Base-by-base conservation (phyloP, 1,140 invertebrate species). In the Panulirus ornatus region DNA sequence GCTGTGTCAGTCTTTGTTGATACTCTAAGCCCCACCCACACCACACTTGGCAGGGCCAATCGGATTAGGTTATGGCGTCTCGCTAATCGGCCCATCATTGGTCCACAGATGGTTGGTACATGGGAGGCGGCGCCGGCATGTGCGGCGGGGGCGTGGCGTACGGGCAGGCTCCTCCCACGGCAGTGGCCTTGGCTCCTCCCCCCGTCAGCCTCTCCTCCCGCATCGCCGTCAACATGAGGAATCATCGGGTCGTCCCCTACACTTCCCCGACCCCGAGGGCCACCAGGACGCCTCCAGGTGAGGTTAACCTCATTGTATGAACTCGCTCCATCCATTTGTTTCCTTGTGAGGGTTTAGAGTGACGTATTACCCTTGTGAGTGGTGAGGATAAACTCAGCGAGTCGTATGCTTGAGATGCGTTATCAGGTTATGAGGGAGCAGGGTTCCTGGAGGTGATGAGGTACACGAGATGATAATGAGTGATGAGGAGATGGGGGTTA, bases 251-350 rank as follows among this genome's bases (percentile, higher is more conserved):
- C 5, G 76, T 88, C 6, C 86, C 86, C 38, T 88, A 88, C 76
- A 88, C 86, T 19, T 88, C 86, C 38, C 86, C 86, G 14, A 88
- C 75, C 51, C 86, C 86, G 38, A 63, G 86, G 38, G n/a, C 86
- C 2, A 22, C 86, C 58, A 88, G 75, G 30, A 88, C 86, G 0
- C 86, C 86, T 1, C 86, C 86, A 51, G 75, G 86, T 88, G 76
- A 78, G 73, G 27, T 11, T 36, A 42, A 34, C 5, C 8, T 76
- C 73, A 76, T 14, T 76, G 63, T 8, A 73, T 22, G 16, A 51
- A 22, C 9, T 42, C 14, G 14, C 30, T 36, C 54, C 14, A 30
- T 16, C 0, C 27, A n/a, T 36, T 58, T 63, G 16, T 34, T 58
- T 11, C 19, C n/a, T 0, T 1, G 22, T 82, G 19, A 40, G 22